Base-by-base conservation (phyloP, 2,113 vertebrate genomes). In the Zeus faber region DNA sequence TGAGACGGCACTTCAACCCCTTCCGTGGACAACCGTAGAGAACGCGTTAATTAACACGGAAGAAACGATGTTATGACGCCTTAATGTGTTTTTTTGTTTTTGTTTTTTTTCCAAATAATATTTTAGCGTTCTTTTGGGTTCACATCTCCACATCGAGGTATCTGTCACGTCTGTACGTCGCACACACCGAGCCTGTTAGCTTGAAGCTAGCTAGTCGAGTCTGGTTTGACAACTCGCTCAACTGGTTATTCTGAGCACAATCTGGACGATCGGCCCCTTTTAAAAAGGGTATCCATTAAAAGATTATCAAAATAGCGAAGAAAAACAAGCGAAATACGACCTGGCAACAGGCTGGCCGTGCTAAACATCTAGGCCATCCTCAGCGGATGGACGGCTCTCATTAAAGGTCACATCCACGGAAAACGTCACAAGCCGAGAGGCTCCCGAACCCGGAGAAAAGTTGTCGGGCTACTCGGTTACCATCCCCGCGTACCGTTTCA, bases 361-460 rank as follows among this genome's bases (percentile, higher is more conserved):
- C 85, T 76, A 67, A 64, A 60, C 24, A 67, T 77, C 77, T 87
- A 87, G 82, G 85, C 85, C 85, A 82, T 35, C 79, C 71, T 60
- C 80, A 58, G 43, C 67, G 62, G 83, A 85, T 64, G 77, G 85
- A 87, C 85, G 85, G 72, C 72, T 78, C 70, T 81, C 69, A 67
- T 54, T 79, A 82, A 87, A 87, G 85, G 85, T 86, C 85, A 86
- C 85, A 86, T 87, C 85, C 79, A 81, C 80, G 66, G 20, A 80
- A 62, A 74, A 51, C 76, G 83, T 52, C 74, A 49, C 70, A 67
- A 69, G 35, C 41, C 70, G 55, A 59, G 29, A 52, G 43, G 60
- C 7, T 18, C 9, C 25, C 16, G 4, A 47, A 47, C 11, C 11
- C 13, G 16, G 14, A n/a, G 18, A 43, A 69, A 72, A 82, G 65